Base-by-base conservation (phyloP, 2,797 vertebrate species). In the Microctenopoma stevenorrisi region DNA sequence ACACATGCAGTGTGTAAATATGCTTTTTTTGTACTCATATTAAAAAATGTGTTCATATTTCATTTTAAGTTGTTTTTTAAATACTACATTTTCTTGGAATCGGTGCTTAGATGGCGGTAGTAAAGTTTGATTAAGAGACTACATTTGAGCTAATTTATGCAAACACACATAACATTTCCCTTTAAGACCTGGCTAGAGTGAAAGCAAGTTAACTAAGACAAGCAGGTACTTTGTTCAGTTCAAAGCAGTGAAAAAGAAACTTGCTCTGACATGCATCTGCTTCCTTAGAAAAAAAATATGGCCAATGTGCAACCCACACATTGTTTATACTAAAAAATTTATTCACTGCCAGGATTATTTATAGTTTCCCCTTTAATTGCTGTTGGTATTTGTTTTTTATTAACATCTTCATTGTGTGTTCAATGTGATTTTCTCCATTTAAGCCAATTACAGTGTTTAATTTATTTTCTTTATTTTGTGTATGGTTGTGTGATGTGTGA, bases 141-240 rank as follows among this genome's bases (percentile, higher is more conserved):
- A n/a, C 12, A 42, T 44, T 61, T 53, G 5, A 53, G 44, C 18
- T 46, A 13, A 56, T 60, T 9, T 30, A 4, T 60, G 5, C 25
- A 30, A 51, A 53, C 30, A 33, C 37, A 16, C 14, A 15, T 56
- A 40, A 18, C n/a, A 37, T 35, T 54, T 42, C 11, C 47, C 11
- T 38, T 56, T 12, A 40, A 40, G 13, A 13, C 40, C 11, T 14
- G 13, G 40, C 40, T 54, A n/a, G 9, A 1, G 6, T 64, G 22
- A 50, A 66, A 68, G 26, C 53, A 65, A 26, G n/a, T 58, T 35
- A 3, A 54, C 68, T 59, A 63, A 59, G 26, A 50, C 35, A 1
- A 13, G 28, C 16, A 42, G 11, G 25, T 22, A n/a, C 22, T n/a
- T 43, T 28, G 49, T 35, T 51, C 16, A 42, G 15, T 48, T 48